Base-by-base conservation (phyloP, 1,140 invertebrate genomes). In the Ostrea edulis region DNA sequence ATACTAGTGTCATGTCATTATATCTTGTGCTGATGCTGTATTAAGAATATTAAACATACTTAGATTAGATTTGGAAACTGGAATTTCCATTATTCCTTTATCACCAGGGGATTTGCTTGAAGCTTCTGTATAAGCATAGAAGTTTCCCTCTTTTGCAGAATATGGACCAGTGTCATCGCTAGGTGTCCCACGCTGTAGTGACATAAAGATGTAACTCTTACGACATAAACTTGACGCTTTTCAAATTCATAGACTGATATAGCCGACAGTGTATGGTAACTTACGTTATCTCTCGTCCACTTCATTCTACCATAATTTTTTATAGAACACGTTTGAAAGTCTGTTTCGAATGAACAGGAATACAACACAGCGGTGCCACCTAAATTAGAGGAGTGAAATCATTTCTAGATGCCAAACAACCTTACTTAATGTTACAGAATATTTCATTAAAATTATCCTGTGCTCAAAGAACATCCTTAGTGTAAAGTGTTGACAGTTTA, bases 261-360 rank as follows among this genome's bases (percentile, higher is more conserved):
- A 62, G 58, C 35, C 5, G 35, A 44, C 35, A 5, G 7, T 17
- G 17, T 62, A 62, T n/a, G 1, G 17, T 29, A 22, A 77, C 68
- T 29, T 77, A 77, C 68, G 12, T 1, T 77, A 14, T 25, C 29
- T 35, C 17, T 77, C 14, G 9, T 77, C 68, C 68, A 77, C 29
- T 77, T 77, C 68, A 77, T 77, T 25, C 12, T 11, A 25, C 68
- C 68, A 77, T 77, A 77, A 77, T 77, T 77, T 29, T 77, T 77
- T 35, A 77, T 44, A 25, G 25, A 77, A 25, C 68, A 77, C 2
- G 22, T 9, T 7, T 77, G 25, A 77, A 77, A 29, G 25, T 29
- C 25, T 2, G 68, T 77, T 77, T 77, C 68, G 29, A 77, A 77
- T 12, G 68, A 77, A 77, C 68, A 77, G 8, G 68, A 77, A 25